phyloP scores from a whole-genome alignment of 2,888 invertebrate genomes.

The Agrochola macilenta region DNA sequence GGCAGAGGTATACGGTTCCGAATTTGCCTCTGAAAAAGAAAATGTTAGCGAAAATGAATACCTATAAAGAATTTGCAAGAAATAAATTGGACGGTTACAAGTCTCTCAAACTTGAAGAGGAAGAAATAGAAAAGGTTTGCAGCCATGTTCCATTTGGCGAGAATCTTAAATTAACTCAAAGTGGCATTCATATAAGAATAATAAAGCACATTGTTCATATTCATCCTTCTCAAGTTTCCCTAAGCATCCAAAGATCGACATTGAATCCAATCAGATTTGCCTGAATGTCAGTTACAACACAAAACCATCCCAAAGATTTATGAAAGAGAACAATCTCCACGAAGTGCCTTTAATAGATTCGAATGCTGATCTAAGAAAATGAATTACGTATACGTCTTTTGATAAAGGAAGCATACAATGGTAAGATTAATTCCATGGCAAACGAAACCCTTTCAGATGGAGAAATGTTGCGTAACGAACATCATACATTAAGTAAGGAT shows the following conservation, averaged over 20 bases:
- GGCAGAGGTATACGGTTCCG: constrained; percentile 98
- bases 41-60: neutral
- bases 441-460: constrained; percentile 35
- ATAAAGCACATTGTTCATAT: neutral
- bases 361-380: constrained; percentile 43
- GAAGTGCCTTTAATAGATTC: constrained; percentile 35
- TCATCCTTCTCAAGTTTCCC: neutral
- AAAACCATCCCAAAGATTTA: constrained; percentile 37
- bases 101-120: neutral
- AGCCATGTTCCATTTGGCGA: neutral
- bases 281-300: constrained; percentile 22
- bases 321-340: constrained; percentile 28
- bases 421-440: constrained; percentile 38
- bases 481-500: constrained; percentile 24
- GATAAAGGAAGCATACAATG: constrained; percentile 44
- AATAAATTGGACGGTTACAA: neutral
- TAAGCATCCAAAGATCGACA: neutral
- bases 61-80: neutral
- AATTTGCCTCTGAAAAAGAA: constrained; percentile 96
- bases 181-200: constrained; percentile 1
- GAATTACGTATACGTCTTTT: constrained; percentile 36
- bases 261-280: constrained; percentile 12
- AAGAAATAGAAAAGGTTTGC: neutral
- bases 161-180: neutral
- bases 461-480: constrained; percentile 50